Base-by-base conservation (phyloP, 2,113 vertebrate species). In the Eurystomus gularis region DNA sequence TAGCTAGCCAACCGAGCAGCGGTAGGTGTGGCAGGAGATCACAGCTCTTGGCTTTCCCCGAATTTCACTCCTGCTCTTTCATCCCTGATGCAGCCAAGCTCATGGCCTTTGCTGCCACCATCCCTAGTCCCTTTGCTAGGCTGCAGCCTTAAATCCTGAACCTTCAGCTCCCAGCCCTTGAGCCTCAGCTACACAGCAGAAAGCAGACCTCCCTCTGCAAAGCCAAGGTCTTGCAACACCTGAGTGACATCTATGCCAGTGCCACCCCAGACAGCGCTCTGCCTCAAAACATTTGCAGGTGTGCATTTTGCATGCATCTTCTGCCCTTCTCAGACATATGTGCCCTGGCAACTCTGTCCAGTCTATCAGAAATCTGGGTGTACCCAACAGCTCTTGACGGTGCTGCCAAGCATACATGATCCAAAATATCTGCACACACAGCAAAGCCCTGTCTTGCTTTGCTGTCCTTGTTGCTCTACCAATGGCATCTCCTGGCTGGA, bases 221-320 rank as follows among this genome's bases (percentile, higher is more conserved):
- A 7, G 23, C 26, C 40, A 29, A 49, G 37, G 19, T 39, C 51
- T 66, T 33, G 31, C 31, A 44, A 17, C 51, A 23, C 9, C 37
- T 9, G 24, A 71, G 51, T 18, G 13, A 29, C 23, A 66, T 21
- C 65, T 70, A 48, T 23, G 13, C 55, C 18, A 3, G 10, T 29
- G 40, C 39, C 26, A 29, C 26, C 10, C 40, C 1, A 0, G 1
- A 2, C 44, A 0, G 4, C 29, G 52, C 58, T 68, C 37, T 76
- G 10, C 24, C 44, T 78, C 11, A 2, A 51, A 64, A 23, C 8
- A 20, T 9, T 31, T 16, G 15, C 17, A 3, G 3, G 15, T 13
- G 12, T 24, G 31, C 17, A 6, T 51, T 64, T 64, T 64, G 42
- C 8, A 11, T 3, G 17, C 3, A 13, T 9, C 26, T 46, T 66